A percentile compares a stretch with the other conserved stretches of the same genome.
Evolutionary conservation across 2,113 vertebrate genomes (phyloP).

Genomic region (Philantomba maxwellii): DNA sequence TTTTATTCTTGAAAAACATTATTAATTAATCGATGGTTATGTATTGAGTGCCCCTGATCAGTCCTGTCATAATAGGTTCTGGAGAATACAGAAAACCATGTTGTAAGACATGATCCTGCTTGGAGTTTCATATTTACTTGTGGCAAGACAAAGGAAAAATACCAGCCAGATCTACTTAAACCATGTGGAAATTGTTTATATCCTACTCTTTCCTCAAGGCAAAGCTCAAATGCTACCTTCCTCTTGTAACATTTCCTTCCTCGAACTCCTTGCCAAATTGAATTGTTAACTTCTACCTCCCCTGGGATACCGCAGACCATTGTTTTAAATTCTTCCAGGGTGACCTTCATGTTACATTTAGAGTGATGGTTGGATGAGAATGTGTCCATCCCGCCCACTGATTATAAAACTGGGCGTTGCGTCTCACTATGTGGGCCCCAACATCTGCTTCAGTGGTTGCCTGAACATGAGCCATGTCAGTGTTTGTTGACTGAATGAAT

Average conservation of each 20-base stretch:
- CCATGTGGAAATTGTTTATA: background rate
- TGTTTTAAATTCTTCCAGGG: background rate
- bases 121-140: background rate
- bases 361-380: background rate
- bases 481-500: background rate
- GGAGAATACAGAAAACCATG: background rate
- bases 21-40: background rate
- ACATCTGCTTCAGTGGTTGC: background rate
- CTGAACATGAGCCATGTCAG: background rate
- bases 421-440: background rate
- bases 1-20: background rate
- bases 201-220: background rate
- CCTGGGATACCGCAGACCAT: background rate
- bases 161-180: background rate
- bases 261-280: background rate
- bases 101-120: background rate
- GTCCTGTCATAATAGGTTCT: background rate
- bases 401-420: background rate
- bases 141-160: background rate
- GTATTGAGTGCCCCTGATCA: background rate
- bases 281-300: background rate
- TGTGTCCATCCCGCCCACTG: background rate
- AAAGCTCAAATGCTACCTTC: background rate
- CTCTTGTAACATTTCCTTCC: background rate
- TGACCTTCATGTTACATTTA: background rate